phyloP scores from a whole-genome alignment of 2,888 invertebrate genomes.

The Mechanitis messenoides region DNA sequence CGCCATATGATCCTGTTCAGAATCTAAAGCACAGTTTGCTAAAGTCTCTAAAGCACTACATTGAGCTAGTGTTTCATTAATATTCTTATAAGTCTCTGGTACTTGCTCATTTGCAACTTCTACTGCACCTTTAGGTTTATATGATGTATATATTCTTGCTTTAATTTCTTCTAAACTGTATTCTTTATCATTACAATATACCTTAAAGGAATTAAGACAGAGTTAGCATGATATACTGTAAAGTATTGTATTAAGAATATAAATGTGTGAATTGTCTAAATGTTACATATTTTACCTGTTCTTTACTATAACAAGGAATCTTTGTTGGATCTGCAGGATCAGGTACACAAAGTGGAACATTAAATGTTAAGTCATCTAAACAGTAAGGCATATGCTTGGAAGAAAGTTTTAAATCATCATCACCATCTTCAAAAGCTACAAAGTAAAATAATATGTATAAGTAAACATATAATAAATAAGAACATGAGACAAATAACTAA shows the following conservation, averaged over 20 bases:
- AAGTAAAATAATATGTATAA: not conserved
- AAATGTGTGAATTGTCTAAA: not conserved
- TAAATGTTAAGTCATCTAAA: conserved; percentile 74
- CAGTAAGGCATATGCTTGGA: conserved; percentile 67
- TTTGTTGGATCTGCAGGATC: conserved; percentile 79
- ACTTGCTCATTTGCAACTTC: conserved; percentile 52
- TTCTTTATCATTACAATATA: conserved; percentile 77
- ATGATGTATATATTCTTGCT: conserved; percentile 65
- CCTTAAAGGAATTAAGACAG: conserved; percentile 42
- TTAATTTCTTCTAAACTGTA: conserved; percentile 87
- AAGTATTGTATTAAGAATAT: too few species aligned
- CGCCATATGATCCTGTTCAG: conserved; percentile 66
- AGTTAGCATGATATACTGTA: too few species aligned
- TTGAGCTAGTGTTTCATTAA: conserved; percentile 65
- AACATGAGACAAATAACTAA: too few species aligned
- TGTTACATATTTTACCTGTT: conserved; percentile 59
- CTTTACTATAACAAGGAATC: conserved; percentile 82
- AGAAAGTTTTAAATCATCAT: conserved; percentile 60
- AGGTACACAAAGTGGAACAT: conserved; percentile 76
- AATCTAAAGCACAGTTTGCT: conserved; percentile 68
- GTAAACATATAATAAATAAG: too few species aligned
- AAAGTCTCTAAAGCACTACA: conserved; percentile 70
- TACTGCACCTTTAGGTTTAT: conserved; percentile 55
- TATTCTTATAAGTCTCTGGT: conserved; percentile 51
- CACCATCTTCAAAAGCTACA: conserved; percentile 80